Evolutionary conservation across 2,888 invertebrate genomes (phyloP).

Genomic region (Cerceris rybyensis): DNA sequence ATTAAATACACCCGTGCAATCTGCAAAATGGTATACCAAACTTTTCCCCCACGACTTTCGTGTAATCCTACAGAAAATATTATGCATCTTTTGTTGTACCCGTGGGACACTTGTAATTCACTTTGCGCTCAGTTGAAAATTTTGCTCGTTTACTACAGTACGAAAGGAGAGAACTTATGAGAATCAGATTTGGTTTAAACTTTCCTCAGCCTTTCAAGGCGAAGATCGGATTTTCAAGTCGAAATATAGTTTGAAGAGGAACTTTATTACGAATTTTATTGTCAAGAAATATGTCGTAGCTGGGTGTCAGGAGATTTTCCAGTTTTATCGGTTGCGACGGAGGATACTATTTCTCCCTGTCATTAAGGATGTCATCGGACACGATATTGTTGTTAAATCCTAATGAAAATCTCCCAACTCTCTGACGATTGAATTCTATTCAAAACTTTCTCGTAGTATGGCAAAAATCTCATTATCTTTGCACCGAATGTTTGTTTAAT

Average conservation of each 20-base stretch:
- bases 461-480: no score
- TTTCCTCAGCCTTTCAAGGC: background rate
- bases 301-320: background rate
- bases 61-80: no score
- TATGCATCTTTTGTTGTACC: no score
- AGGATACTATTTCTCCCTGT: background rate
- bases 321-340: background rate
- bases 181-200: background rate
- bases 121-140: no score
- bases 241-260: background rate
- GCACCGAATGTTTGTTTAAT: no score
- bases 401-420: background rate
- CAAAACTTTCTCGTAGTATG: no score
- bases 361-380: conserved; percentile 5
- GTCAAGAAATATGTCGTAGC: background rate
- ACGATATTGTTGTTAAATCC: conserved; percentile 3
- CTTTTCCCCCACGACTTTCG: no score
- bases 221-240: no score
- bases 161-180: background rate
- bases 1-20: no score
- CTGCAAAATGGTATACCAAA: no score
- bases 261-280: conserved; percentile 1
- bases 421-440: no score
- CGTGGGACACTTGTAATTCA: no score
- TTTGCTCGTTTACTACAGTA: background rate